Base-by-base conservation (phyloP, 2,888 invertebrate genomes). In the Taphrorychus bicolor region DNA sequence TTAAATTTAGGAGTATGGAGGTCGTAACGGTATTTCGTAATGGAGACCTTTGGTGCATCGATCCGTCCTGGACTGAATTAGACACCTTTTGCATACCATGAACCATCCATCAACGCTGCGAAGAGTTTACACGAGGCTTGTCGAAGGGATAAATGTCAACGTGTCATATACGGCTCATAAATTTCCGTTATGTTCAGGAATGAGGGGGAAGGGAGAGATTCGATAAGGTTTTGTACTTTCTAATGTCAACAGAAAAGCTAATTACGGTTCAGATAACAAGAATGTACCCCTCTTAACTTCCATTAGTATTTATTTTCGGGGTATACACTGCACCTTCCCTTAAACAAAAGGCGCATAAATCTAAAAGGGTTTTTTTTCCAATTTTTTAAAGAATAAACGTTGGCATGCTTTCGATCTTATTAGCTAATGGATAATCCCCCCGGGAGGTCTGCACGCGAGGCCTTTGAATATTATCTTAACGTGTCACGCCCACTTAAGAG, bases 391-490 rank as follows among this genome's bases (percentile, higher is more conserved):
- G 23, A 61, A 66, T 57, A 51, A 51, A 67, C 32, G 48, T 49
- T 48, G 32, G 62, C 24, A 32, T 52, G 67, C 18, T 62, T 68
- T 57, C 70, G 71, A 74, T 73, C 72, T 76, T 76, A 76, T 76
- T 76, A 76, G 74, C 74, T 76, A 76, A 76, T 76, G 75, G 75
- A 70, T 72, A 76, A 72, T 75, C 76, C 72, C 75, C 23, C 66
- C 68, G 75, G 76, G 76, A 71, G 66, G 32, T 57, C 60, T 49
- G 64, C 69, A 69, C 69, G 69, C 69, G 45, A 69, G 45, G 22
- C 49, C 40, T 53, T 40, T 57, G 57, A 32, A 17, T 58, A 59
- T 52, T 62, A 62, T 67, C 58, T 41, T 52, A 58, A 53, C 18
- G 19, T 45, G 65, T 57, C 57, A 61, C 60, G 61, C 66, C 66